phyloP scores from a whole-genome alignment of 2,113 vertebrate species.

The Ranitomeya variabilis region DNA sequence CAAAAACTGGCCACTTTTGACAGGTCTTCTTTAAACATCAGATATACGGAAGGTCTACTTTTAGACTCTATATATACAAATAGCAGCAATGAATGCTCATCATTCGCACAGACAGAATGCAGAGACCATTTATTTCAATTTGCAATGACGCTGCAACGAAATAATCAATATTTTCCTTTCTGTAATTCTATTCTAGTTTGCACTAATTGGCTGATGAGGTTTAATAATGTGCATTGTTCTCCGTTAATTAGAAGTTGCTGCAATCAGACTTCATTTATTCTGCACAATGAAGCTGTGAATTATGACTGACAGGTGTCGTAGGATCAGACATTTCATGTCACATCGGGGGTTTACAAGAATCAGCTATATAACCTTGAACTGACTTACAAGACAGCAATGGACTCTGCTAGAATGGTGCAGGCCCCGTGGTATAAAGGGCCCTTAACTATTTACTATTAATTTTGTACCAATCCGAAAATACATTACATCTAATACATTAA shows the following conservation, averaged over 20 bases:
- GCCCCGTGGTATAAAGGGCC: too few relatives aligned
- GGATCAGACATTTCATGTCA: neutral
- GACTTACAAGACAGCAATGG: too few relatives aligned
- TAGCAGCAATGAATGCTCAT: neutral
- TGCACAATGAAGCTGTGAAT: neutral
- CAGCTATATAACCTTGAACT: neutral
- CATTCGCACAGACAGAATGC: neutral
- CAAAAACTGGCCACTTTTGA: too few relatives aligned
- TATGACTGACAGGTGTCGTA: neutral
- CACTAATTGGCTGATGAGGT: neutral
- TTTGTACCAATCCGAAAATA: too few relatives aligned
- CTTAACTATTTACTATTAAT: too few relatives aligned
- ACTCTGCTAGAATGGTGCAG: too few relatives aligned
- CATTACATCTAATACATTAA: too few relatives aligned
- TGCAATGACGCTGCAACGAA: neutral
- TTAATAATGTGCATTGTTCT: neutral
- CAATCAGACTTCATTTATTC: neutral
- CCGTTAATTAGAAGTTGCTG: constrained; percentile 25
- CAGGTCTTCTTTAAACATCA: too few relatives aligned
- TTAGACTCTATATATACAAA: too few relatives aligned
- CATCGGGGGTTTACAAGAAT: neutral
- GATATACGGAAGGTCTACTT: too few relatives aligned
- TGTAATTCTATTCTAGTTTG: neutral
- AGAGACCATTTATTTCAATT: neutral
- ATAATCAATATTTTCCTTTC: constrained; percentile 10